Conservation (phyloP, 2,888 invertebrate species). For the Eudemis profundana region DNA sequence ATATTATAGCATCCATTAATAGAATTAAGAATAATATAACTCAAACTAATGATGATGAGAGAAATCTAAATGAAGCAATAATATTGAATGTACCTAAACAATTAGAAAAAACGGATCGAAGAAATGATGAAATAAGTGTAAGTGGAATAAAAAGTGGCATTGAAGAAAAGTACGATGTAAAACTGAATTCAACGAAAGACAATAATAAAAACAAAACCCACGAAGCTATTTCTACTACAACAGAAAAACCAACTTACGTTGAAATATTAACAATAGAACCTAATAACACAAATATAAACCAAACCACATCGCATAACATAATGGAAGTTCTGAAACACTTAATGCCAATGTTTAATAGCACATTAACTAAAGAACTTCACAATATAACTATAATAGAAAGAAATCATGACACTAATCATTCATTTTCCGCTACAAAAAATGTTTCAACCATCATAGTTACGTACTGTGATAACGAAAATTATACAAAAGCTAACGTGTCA, state of each 20-base stretch:
- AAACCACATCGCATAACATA: constrained; percentile 69
- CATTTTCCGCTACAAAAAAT: constrained; percentile 71
- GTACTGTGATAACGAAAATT: constrained; percentile 74
- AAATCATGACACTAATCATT: constrained; percentile 71
- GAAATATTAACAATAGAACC: constrained; percentile 78
- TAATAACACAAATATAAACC: constrained; percentile 64
- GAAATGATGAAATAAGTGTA: constrained; percentile 48
- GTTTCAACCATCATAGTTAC: constrained; percentile 78
- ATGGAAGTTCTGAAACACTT: constrained; percentile 77
- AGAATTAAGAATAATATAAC: constrained; percentile 74
- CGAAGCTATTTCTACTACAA: constrained; percentile 48
- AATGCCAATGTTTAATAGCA: constrained; percentile 77
- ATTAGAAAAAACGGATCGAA: constrained; percentile 48
- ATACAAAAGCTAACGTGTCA: constrained; percentile 58
- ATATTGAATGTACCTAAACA: constrained; percentile 62
- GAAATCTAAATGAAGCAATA: constrained; percentile 73
- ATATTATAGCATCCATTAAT: constrained; percentile 78
- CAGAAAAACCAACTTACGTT: constrained; percentile 66
- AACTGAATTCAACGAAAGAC: constrained; percentile 48
- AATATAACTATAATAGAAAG: constrained; percentile 79
- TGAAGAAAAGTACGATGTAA: constrained; percentile 66
- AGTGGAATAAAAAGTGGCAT: constrained; percentile 70
- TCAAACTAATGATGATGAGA: constrained; percentile 55
- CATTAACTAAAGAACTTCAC: constrained; percentile 73
- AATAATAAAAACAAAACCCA: constrained; percentile 44